A percentile compares a stretch with the other conserved stretches of the same genome.
Evolutionary conservation across 1,140 invertebrate species (phyloP).

Genomic region (Lerema accius): DNA sequence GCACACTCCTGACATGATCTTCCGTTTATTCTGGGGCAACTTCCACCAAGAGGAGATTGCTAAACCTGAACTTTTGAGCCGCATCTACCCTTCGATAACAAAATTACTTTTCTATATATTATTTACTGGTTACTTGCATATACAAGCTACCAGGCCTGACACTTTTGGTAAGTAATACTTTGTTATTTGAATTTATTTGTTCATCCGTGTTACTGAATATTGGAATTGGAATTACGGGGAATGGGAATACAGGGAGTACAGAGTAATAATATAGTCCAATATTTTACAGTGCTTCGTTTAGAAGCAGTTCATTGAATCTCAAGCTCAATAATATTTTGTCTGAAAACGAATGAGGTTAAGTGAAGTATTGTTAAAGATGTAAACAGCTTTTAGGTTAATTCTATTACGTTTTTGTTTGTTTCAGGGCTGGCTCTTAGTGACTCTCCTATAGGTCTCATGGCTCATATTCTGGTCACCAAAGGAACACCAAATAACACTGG

Average conservation of each 20-base stretch:
- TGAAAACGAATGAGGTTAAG: no score
- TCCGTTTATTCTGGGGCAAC: constrained; percentile 75
- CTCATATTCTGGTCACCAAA: background rate
- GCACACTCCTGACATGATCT: constrained; percentile 46
- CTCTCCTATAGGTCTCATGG: background rate
- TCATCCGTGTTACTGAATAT: no score
- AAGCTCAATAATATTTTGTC: no score
- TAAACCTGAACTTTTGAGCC: constrained; percentile 82
- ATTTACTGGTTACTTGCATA: constrained; percentile 90
- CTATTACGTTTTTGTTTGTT: no score
- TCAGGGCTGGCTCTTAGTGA: background rate
- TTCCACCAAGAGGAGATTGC: background rate
- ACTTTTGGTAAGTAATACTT: constrained; percentile 86
- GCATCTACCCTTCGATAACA: constrained; percentile 86
- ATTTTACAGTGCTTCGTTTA: no score
- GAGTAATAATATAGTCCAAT: no score
- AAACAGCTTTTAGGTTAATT: no score
- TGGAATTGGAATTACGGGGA: no score
- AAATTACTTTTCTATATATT: constrained; percentile 73
- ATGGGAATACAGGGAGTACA: no score
- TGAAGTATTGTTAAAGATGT: no score
- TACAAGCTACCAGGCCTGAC: constrained; percentile 96
- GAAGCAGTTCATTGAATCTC: no score
- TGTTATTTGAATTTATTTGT: no score
- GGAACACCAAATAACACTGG: background rate